Conservation (phyloP, 2,113 vertebrate species). For the Fregetta grallaria region DNA sequence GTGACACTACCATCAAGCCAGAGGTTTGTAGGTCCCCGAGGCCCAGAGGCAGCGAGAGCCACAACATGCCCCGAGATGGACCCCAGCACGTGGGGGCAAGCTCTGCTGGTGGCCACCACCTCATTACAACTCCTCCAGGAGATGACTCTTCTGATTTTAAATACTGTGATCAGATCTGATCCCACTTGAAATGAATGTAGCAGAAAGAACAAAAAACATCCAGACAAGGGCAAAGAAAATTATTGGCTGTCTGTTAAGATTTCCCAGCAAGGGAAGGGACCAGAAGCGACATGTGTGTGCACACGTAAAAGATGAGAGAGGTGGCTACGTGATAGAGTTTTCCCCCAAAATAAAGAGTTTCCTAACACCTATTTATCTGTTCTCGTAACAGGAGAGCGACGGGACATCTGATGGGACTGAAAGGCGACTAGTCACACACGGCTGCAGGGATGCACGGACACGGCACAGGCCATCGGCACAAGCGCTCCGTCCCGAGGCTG, state of each 20-base stretch:
- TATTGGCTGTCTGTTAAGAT: not conserved
- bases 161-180: not conserved
- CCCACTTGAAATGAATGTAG: not conserved
- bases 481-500: not conserved
- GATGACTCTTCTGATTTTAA: not conserved
- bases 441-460: not conserved
- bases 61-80: rapidly evolving
- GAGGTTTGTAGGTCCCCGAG: not conserved
- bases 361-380: not conserved
- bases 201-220: not conserved
- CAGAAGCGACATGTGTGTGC: not conserved
- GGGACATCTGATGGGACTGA: not conserved
- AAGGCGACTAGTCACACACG: not conserved
- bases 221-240: not conserved
- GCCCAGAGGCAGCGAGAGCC: too few species aligned
- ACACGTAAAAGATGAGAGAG: not conserved
- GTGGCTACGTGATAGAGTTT: not conserved
- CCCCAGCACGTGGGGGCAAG: rapidly evolving
- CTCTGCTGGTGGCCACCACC: not conserved
- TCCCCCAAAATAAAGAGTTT: not conserved
- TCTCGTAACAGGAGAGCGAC: not conserved
- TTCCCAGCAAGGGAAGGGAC: not conserved
- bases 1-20: not conserved
- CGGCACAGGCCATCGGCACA: not conserved
- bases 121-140: not conserved